phyloP scores from a whole-genome alignment of 2,113 vertebrate genomes.

The Prochilodus magdalenae region DNA sequence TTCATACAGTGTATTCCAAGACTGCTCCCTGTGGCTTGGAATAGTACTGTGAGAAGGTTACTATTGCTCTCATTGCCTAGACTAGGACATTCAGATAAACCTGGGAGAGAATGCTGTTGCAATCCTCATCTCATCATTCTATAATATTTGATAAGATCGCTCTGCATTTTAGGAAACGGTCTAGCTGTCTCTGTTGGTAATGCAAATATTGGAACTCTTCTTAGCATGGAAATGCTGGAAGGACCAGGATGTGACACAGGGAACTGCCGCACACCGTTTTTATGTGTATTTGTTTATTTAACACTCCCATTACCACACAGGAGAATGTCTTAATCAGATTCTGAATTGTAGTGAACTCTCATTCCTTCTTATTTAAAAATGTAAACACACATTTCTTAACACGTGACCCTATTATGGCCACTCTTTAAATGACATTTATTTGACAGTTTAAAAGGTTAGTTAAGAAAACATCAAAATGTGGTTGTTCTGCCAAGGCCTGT shows the following conservation, averaged over 20 bases:
- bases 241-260: conserved; percentile 43
- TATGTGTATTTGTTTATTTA: conserved; percentile 8
- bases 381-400: neutral
- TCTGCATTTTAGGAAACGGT: neutral
- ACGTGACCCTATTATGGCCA: neutral
- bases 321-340: neutral
- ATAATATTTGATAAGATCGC: conserved; percentile 3
- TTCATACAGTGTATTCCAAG: neutral
- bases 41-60: neutral
- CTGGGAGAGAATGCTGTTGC: neutral
- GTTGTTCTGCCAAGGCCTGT: neutral
- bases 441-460: neutral
- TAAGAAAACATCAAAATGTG: neutral
- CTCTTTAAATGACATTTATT: neutral
- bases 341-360: neutral
- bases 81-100: neutral
- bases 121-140: neutral
- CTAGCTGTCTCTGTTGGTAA: conserved; percentile 43
- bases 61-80: neutral
- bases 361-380: neutral
- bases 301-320: neutral
- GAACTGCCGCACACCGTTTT: neutral
- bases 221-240: conserved; percentile 19
- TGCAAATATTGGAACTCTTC: conserved; percentile 53
- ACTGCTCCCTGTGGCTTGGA: too few species aligned